Evolutionary conservation across 2,113 vertebrate genomes (phyloP).

Genomic region (Lampris incognitus): DNA sequence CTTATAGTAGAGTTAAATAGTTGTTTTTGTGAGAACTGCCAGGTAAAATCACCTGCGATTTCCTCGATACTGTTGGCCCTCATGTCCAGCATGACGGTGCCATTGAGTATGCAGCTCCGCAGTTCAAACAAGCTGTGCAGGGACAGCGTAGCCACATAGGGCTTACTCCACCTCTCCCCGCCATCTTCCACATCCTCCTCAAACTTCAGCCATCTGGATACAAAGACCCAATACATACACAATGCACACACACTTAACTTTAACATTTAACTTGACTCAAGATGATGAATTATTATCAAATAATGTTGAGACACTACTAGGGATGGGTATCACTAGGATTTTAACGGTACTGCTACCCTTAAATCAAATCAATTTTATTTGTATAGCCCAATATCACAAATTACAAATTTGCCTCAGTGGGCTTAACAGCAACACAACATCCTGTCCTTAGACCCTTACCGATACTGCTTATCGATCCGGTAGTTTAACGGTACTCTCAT

Average conservation of each 20-base stretch:
- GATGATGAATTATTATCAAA: too few relatives aligned
- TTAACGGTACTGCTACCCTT: too few relatives aligned
- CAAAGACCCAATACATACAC: neutral
- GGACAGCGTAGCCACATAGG: slow-evolving; percentile 93
- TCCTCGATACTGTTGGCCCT: slow-evolving; percentile 93
- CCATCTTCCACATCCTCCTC: slow-evolving; percentile 98
- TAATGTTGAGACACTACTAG: too few relatives aligned
- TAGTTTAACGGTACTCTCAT: too few relatives aligned
- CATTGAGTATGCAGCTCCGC: slow-evolving; percentile 94
- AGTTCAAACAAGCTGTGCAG: slow-evolving; percentile 95
- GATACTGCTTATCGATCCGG: too few relatives aligned
- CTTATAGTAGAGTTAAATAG: neutral
- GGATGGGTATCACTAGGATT: too few relatives aligned
- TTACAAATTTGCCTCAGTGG: too few relatives aligned
- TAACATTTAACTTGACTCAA: neutral
- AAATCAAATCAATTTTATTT: too few relatives aligned
- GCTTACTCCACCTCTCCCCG: slow-evolving; percentile 95
- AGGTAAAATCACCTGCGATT: slow-evolving; percentile 86
- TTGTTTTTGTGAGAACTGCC: neutral
- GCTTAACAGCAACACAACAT: too few relatives aligned
- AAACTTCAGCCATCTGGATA: slow-evolving; percentile 91
- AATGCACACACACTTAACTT: slow-evolving; percentile 5
- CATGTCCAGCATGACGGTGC: slow-evolving; percentile 97
- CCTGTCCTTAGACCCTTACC: too few relatives aligned
- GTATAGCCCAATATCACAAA: too few relatives aligned